Evolutionary conservation across 1,140 invertebrate genomes (phyloP).

Genomic region (Drosophila suzukii): DNA sequence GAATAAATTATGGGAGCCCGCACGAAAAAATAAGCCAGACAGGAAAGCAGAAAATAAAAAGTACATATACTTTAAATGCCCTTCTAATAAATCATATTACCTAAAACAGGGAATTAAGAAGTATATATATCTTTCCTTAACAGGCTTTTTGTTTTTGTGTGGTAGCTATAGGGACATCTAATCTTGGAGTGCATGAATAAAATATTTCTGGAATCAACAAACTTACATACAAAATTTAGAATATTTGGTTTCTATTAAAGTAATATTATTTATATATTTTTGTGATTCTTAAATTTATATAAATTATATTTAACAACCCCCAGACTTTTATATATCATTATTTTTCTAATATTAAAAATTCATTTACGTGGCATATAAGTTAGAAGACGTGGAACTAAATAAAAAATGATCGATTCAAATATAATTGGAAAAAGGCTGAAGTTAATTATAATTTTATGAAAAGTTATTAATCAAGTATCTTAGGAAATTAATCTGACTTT

Average conservation of each 20-base stretch:
- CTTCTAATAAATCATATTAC: slow-evolving; percentile 2
- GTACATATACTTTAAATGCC: background rate
- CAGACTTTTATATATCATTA: too few relatives aligned
- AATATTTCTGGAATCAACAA: background rate
- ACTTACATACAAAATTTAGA: too few relatives aligned
- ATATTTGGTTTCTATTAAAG: background rate
- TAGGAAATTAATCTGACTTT: background rate
- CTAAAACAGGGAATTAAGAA: background rate
- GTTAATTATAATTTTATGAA: too few relatives aligned
- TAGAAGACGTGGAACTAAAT: too few relatives aligned
- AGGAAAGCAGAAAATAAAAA: background rate
- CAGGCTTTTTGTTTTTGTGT: background rate
- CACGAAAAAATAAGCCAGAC: slow-evolving; percentile 2
- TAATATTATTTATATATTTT: background rate
- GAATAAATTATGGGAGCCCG: slow-evolving; percentile 65
- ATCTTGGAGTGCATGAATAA: background rate
- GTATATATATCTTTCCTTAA: background rate
- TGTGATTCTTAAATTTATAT: background rate
- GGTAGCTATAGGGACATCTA: background rate
- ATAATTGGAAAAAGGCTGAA: too few relatives aligned
- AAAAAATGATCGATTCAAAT: too few relatives aligned
- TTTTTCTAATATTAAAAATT: too few relatives aligned
- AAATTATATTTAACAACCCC: background rate
- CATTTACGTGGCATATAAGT: too few relatives aligned
- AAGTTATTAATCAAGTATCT: too few relatives aligned